Evolutionary conservation across 2,113 vertebrate genomes (phyloP).

Genomic region (Megaleporinus macrocephalus): DNA sequence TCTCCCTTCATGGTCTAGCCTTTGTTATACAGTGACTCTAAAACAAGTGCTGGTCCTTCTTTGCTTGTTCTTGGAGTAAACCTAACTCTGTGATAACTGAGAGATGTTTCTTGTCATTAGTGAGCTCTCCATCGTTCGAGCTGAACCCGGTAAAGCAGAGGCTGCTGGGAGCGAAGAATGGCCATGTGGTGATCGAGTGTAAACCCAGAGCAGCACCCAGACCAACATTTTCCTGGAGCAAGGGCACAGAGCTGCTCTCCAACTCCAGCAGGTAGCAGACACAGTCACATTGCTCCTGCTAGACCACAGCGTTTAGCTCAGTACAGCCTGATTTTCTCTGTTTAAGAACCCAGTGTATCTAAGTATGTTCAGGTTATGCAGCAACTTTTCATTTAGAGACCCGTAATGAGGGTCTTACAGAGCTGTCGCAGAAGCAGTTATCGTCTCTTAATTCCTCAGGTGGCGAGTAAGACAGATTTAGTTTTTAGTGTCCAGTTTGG

Average conservation of each 20-base stretch:
- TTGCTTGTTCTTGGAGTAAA: background rate
- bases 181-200: conserved; percentile 90
- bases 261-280: conserved; percentile 87
- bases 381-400: no score
- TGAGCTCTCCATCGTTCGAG: conserved; percentile 90
- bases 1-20: background rate
- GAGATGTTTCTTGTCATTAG: conserved; percentile 69
- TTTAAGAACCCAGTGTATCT: no score
- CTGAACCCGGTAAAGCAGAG: conserved; percentile 88
- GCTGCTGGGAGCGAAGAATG: conserved; percentile 87
- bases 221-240: conserved; percentile 91
- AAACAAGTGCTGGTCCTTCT: background rate
- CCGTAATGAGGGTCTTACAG: background rate
- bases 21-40: background rate
- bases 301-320: no score
- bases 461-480: background rate
- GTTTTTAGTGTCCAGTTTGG: background rate
- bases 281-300: background rate
- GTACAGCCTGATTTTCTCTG: background rate
- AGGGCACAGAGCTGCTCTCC: conserved; percentile 90
- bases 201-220: conserved; percentile 93
- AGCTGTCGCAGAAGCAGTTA: background rate
- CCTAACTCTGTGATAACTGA: background rate
- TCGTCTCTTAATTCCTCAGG: background rate
- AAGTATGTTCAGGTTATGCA: no score